Conservation (phyloP, 2,888 invertebrate genomes). For the Octonoba sinensis region DNA sequence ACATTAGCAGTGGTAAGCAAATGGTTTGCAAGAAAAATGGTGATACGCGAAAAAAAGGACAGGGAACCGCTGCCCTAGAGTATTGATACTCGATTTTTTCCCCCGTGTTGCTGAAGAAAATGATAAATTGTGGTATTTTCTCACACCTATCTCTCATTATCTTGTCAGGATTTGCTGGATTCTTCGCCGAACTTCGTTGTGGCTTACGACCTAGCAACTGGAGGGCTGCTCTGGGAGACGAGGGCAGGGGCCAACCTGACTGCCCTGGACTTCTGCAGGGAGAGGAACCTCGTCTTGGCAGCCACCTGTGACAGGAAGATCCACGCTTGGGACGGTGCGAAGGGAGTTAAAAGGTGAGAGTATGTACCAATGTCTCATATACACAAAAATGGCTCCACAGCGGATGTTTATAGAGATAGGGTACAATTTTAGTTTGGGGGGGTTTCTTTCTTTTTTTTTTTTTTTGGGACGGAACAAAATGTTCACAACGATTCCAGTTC, state of each 20-base stretch:
- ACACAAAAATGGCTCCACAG: too few species aligned
- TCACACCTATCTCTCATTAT: too few species aligned
- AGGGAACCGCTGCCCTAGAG: background rate
- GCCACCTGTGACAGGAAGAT: constrained; percentile 85
- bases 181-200: constrained; percentile 89
- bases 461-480: too few species aligned
- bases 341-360: constrained; percentile 74
- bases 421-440: too few species aligned
- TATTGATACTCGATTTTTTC: too few species aligned
- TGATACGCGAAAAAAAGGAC: too few species aligned
- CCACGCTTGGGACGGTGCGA: constrained; percentile 87
- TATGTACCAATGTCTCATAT: too few species aligned
- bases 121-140: too few species aligned
- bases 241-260: constrained; percentile 86
- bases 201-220: constrained; percentile 89
- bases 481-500: too few species aligned
- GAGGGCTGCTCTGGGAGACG: constrained; percentile 91
- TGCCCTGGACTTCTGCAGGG: constrained; percentile 85
- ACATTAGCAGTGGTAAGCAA: background rate
- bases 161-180: constrained; percentile 77
- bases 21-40: background rate
- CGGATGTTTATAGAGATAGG: too few species aligned
- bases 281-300: constrained; percentile 85
- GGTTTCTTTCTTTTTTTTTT: too few species aligned
- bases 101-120: too few species aligned